Evolutionary conservation across 1,140 invertebrate species (phyloP).

Genomic region (Saccostrea cuccullata): DNA sequence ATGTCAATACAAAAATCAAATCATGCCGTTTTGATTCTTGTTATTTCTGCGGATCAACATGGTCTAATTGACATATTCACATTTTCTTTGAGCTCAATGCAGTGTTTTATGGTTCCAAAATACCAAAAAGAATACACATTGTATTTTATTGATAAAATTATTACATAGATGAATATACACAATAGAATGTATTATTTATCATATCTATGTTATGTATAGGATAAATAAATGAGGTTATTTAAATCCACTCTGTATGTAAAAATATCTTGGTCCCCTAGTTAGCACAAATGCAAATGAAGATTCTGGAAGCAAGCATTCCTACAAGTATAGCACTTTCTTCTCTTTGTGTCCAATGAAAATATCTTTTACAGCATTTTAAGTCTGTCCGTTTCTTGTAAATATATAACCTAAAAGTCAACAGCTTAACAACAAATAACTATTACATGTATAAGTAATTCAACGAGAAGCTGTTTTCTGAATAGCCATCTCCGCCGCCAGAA

Average conservation of each 20-base stretch:
- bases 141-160: too few species aligned
- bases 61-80: too few species aligned
- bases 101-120: too few species aligned
- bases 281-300: neutral
- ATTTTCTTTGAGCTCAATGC: too few species aligned
- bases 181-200: too few species aligned
- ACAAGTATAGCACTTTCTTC: neutral
- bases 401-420: neutral
- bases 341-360: neutral
- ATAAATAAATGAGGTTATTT: too few species aligned
- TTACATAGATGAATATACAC: too few species aligned
- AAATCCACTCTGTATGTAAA: neutral
- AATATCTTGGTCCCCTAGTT: neutral
- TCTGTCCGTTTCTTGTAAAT: neutral
- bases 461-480: conserved; percentile 29
- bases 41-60: too few species aligned
- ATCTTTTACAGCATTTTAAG: neutral
- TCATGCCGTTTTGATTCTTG: too few species aligned
- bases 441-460: neutral
- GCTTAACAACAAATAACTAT: neutral
- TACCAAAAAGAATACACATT: too few species aligned
- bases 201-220: too few species aligned
- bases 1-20: too few species aligned
- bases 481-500: conserved; percentile 45
- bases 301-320: neutral